Base-by-base conservation (phyloP, 1,140 invertebrate genomes). In the Agrypnia vestita region DNA sequence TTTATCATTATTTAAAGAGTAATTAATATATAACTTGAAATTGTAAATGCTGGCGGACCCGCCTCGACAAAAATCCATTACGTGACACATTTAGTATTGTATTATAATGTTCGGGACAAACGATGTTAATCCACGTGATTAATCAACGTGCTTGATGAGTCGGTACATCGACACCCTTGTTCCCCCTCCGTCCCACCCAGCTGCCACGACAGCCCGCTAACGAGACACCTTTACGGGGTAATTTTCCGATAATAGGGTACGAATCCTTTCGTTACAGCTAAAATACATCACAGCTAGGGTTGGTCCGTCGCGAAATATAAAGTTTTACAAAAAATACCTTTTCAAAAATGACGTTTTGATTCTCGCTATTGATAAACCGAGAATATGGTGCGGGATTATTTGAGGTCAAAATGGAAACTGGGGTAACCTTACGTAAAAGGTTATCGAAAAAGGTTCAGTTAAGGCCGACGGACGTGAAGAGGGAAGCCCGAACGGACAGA, bases 211-310 rank as follows among this genome's bases (percentile, higher is more conserved):
- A 19, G 46, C 46, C 46, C 46, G 69, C 71, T 74, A 74, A 74
- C 71, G 71, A 74, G 71, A 71, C 51, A 74, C 71, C 75, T 77
- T 67, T 44, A 77, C 75, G 75, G 67, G 69, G 49, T 79, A 71
- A 79, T 79, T 79, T 61, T 53, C 77, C 77, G 71, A 79, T 79
- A 79, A 79, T 79, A 55, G 77, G 69, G 51, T 74, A 79, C 77
- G 51, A 79, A 78, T 78, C 64, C 51, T 69, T 69, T 78, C 35
- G 19, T 56, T 43, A 56, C 51, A 49, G 61, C 46, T n/a, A 11
- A 59, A 61, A 61, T 46, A 25, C 47, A 76, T 62, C 44, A 76
- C 61, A 17, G 46, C 21, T n/a, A 46, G 51, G 21, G 72, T 44
- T 47, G 15, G 15, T 15, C 7, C 67, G 46, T 71, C 19, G 46